These are phyloP conservation scores for Cololabis saira DNA, from an alignment of 2,113 vertebrate species.

Conservation along the genomic window DNA sequence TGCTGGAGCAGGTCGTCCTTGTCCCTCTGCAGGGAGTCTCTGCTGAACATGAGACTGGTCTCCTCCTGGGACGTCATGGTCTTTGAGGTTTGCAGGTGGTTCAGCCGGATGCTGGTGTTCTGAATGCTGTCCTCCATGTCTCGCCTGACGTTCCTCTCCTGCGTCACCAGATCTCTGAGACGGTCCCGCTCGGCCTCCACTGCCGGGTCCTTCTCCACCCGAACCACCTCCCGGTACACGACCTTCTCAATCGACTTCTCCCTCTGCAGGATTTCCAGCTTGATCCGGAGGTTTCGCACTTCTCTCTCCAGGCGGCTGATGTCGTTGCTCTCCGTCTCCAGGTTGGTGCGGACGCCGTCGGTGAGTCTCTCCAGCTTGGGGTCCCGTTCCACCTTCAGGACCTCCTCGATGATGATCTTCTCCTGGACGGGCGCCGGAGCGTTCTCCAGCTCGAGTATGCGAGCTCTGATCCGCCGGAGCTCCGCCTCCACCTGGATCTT, in stretches of 20 bases:
- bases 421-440: constrained; percentile 85
- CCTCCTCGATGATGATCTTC: constrained; percentile 93
- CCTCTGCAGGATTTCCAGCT: constrained; percentile 87
- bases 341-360: constrained; percentile 75
- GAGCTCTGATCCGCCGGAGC: constrained; percentile 86
- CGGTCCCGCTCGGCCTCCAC: constrained; percentile 87
- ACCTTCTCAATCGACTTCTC: constrained; percentile 91
- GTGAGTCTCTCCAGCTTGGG: constrained; percentile 86
- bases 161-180: constrained; percentile 83
- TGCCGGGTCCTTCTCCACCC: constrained; percentile 90
- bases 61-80: constrained; percentile 84
- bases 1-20: constrained; percentile 81
- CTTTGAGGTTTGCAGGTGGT: constrained; percentile 80
- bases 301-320: constrained; percentile 86
- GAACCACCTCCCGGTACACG: constrained; percentile 94
- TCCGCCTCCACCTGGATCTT: constrained; percentile 90
- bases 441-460: constrained; percentile 88
- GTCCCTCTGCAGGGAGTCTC: constrained; percentile 81
- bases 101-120: constrained; percentile 79
- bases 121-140: constrained; percentile 83
- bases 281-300: constrained; percentile 84
- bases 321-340: constrained; percentile 84
- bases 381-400: constrained; percentile 93
- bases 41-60: constrained; percentile 72
- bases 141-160: constrained; percentile 84